Evolutionary conservation across 2,113 vertebrate species (phyloP).

Genomic region (Sinocyclocheilus anshuiensis): DNA sequence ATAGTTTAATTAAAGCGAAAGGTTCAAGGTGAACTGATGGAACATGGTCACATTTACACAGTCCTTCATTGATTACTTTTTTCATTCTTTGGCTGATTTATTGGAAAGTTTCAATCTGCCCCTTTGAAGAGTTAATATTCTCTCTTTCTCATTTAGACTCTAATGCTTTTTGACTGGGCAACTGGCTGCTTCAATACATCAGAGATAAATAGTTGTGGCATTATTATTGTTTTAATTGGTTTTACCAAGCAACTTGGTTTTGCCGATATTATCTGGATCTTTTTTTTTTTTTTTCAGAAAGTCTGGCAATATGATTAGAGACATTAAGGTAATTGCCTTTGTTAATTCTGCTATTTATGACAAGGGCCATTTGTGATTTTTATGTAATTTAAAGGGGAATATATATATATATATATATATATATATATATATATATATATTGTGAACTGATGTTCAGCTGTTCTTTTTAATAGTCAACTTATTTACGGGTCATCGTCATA

Average conservation of each 20-base stretch:
- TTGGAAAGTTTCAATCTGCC: slow-evolving; percentile 37
- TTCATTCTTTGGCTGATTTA: slow-evolving; percentile 48
- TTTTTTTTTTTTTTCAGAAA: slow-evolving; percentile 38
- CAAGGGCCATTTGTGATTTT: too few relatives aligned
- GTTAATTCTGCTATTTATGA: background rate
- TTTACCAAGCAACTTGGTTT: slow-evolving; percentile 64
- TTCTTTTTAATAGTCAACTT: too few relatives aligned
- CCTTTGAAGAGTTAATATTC: slow-evolving; percentile 62
- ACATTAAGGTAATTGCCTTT: slow-evolving; percentile 49
- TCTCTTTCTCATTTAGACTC: slow-evolving; percentile 58
- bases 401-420: too few relatives aligned
- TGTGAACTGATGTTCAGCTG: too few relatives aligned
- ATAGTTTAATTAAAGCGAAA: slow-evolving; percentile 61
- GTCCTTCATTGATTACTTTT: slow-evolving; percentile 67
- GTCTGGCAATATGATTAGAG: slow-evolving; percentile 60
- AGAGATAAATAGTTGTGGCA: slow-evolving; percentile 61
- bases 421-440: too few relatives aligned
- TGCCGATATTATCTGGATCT: slow-evolving; percentile 55
- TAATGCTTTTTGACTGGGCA: slow-evolving; percentile 65
- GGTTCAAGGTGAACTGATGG: slow-evolving; percentile 69
- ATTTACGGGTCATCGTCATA: too few relatives aligned
- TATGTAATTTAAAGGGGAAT: too few relatives aligned
- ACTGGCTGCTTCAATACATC: slow-evolving; percentile 64
- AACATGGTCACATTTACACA: slow-evolving; percentile 61
- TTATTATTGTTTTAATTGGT: slow-evolving; percentile 69